Evolutionary conservation across 2,797 vertebrate species (phyloP).

Genomic region (Carduelis carduelis): DNA sequence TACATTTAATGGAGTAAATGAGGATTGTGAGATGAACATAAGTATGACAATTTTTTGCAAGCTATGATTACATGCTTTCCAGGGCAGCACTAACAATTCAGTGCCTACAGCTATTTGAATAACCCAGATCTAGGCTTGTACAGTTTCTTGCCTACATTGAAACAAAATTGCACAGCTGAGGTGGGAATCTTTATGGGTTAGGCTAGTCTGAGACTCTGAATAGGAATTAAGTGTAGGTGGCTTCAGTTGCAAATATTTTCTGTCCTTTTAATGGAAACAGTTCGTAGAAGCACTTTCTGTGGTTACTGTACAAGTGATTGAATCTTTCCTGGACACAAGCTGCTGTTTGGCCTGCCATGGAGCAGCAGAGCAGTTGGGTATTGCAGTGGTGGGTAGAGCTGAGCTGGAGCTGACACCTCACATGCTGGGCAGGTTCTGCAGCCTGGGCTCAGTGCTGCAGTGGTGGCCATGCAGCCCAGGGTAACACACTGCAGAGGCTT

Average conservation of each 20-base stretch:
- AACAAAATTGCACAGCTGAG: background rate
- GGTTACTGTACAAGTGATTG: background rate
- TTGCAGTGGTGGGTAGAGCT: background rate
- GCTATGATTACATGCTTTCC: background rate
- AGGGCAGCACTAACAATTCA: background rate
- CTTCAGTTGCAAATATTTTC: background rate
- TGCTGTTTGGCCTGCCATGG: background rate
- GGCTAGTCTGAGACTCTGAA: background rate
- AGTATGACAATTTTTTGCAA: background rate
- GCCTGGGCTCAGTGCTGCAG: background rate
- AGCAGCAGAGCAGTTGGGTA: background rate
- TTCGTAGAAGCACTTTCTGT: background rate
- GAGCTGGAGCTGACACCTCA: background rate
- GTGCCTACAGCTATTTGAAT: background rate
- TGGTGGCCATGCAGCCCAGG: background rate
- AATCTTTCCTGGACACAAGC: background rate
- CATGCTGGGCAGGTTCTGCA: background rate
- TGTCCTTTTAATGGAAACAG: background rate
- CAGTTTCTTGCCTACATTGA: background rate
- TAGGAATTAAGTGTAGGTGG: background rate
- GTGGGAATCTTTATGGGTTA: background rate
- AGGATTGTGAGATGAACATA: background rate
- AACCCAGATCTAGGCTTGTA: background rate
- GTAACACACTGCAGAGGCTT: background rate
- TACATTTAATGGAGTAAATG: background rate